Conservation (phyloP, 2,888 invertebrate genomes). For the Zonitis immaculata region DNA sequence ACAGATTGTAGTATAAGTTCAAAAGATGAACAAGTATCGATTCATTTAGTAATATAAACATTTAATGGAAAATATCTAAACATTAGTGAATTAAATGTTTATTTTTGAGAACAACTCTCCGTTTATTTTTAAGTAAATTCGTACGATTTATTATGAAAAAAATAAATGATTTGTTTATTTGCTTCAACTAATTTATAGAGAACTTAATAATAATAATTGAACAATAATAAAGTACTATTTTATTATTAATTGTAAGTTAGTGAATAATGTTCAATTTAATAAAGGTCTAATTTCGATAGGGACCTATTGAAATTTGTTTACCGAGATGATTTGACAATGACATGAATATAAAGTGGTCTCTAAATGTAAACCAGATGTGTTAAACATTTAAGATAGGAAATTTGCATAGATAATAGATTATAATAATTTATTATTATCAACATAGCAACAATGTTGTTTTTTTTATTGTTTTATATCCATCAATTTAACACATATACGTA, state of each 20-base stretch:
- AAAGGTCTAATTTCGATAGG: not conserved
- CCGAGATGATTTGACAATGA: slow-evolving; percentile 15
- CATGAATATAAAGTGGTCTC: slow-evolving; percentile 8
- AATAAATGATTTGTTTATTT: not conserved
- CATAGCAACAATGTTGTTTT: not conserved
- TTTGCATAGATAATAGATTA: slow-evolving; percentile 10
- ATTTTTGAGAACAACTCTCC: slow-evolving; percentile 20
- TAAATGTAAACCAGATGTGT: slow-evolving; percentile 24
- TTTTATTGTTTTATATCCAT: not conserved
- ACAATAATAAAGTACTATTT: too few species aligned
- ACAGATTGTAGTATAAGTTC: slow-evolving; percentile 11
- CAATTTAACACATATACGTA: not conserved
- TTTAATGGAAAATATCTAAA: slow-evolving; percentile 16
- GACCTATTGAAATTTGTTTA: slow-evolving; percentile 5
- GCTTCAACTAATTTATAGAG: too few species aligned
- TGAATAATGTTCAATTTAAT: too few species aligned
- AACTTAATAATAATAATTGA: too few species aligned
- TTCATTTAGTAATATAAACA: slow-evolving; percentile 15
- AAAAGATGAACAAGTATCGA: slow-evolving; percentile 12
- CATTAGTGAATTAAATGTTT: slow-evolving; percentile 13
- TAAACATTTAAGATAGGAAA: slow-evolving; percentile 26
- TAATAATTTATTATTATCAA: not conserved
- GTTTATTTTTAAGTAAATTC: slow-evolving; percentile 8
- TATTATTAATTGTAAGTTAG: too few species aligned
- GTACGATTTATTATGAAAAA: not conserved